Percentiles rank a stretch among this genome's conserved stretches.
These are phyloP conservation scores for Drosophila parvula DNA, from an alignment of 1,140 invertebrate genomes.

Conservation along the genomic window DNA sequence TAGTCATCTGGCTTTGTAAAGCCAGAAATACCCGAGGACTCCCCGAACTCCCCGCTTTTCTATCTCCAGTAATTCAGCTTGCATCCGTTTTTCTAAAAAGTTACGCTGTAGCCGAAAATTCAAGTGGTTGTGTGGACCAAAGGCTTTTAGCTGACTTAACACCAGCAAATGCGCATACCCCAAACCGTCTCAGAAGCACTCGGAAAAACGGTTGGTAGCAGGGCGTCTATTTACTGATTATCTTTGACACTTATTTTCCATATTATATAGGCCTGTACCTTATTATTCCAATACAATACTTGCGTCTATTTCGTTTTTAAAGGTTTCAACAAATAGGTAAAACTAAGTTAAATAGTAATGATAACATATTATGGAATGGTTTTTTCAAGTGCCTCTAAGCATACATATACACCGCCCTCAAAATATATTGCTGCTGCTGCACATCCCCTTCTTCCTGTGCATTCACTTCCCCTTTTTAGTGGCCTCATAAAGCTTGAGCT, in stretches of 20 bases:
- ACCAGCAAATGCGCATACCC: constrained; percentile 52
- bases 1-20: constrained; percentile 65
- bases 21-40: constrained; percentile 20
- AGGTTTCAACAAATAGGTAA: too few relatives aligned
- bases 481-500: constrained; percentile 76
- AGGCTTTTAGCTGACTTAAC: constrained; percentile 82
- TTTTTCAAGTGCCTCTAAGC: constrained; percentile 1
- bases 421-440: constrained; percentile 57
- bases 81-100: constrained; percentile 79
- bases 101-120: constrained; percentile 64
- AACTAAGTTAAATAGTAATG: too few relatives aligned
- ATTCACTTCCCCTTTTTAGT: constrained; percentile 59
- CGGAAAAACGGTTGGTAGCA: not conserved
- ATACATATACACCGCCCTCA: constrained; percentile 44
- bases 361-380: not conserved
- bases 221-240: not conserved
- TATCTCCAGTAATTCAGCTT: constrained; percentile 67
- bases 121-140: constrained; percentile 67
- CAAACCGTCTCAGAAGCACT: constrained; percentile 23
- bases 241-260: too few relatives aligned
- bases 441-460: constrained; percentile 23
- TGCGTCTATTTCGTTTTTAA: too few relatives aligned
- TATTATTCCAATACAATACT: too few relatives aligned
- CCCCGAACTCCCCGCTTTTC: constrained; percentile 13
- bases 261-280: too few relatives aligned